Percentiles rank a stretch among this genome's conserved stretches.
Evolutionary conservation across 1,140 invertebrate genomes (phyloP).

Genomic region (Trachymyrmex cornetzi): DNA sequence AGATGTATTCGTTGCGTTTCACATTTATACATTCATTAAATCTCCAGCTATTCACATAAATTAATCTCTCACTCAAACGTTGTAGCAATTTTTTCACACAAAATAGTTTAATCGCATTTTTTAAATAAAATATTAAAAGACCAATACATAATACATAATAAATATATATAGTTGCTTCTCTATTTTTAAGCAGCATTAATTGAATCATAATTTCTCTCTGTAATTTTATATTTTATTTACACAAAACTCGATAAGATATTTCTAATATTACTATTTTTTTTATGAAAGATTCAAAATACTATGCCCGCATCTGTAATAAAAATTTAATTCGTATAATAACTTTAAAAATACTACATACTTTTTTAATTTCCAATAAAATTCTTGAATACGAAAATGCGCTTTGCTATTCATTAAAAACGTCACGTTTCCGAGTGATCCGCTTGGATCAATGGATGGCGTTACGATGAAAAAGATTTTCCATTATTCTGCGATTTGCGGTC

Average conservation of each 20-base stretch:
- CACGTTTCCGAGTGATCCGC: constrained; percentile 52
- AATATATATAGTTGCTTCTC: neutral
- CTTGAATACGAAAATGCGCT: constrained; percentile 3
- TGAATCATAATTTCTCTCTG: neutral
- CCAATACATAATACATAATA: neutral
- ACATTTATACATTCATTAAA: constrained; percentile 56
- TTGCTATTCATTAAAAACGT: constrained; percentile 45
- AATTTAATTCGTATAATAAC: neutral
- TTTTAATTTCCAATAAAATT: constrained; percentile 8
- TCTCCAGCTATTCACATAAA: constrained; percentile 19
- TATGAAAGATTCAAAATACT: neutral
- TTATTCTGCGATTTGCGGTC: constrained; percentile 59
- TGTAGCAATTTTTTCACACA: constrained; percentile 2
- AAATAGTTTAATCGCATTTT: constrained; percentile 14
- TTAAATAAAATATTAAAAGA: constrained; percentile 1
- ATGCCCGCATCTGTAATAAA: neutral
- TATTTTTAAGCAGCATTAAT: neutral
- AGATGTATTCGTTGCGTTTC: constrained; percentile 46
- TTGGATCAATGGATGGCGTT: constrained; percentile 45
- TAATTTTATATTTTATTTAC: constrained; percentile 15
- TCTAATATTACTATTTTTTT: neutral
- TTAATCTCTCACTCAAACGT: constrained; percentile 22
- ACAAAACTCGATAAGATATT: neutral
- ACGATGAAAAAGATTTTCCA: constrained; percentile 54
- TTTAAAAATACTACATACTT: neutral